phyloP scores from a whole-genome alignment of 2,888 invertebrate genomes.

The Atrina japonica region DNA sequence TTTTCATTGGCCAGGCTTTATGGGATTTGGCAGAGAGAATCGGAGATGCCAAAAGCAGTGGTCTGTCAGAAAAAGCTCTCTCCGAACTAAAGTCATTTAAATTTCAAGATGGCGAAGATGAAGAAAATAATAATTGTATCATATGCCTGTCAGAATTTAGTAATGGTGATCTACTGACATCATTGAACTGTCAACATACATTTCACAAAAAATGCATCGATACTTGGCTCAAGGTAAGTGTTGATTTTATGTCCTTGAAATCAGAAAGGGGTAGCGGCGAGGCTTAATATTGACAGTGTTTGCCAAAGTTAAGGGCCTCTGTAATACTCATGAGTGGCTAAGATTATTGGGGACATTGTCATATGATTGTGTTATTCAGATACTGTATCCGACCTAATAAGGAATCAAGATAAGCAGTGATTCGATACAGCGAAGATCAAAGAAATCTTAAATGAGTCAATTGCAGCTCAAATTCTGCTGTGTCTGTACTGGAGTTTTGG shows the following conservation, averaged over 20 bases:
- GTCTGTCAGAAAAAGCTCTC: slow-evolving; percentile 57
- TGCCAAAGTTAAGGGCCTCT: too few species aligned
- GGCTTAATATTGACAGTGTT: too few species aligned
- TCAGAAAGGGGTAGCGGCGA: too few species aligned
- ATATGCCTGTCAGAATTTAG: slow-evolving; percentile 64
- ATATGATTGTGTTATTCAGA: too few species aligned
- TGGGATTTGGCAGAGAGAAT: slow-evolving; percentile 68
- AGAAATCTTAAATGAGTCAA: too few species aligned
- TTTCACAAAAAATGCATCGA: slow-evolving; percentile 66
- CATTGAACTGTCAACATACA: slow-evolving; percentile 64
- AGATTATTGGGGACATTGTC: too few species aligned
- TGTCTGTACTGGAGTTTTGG: too few species aligned
- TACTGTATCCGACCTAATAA: too few species aligned
- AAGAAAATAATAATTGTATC: slow-evolving; percentile 52
- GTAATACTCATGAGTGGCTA: too few species aligned
- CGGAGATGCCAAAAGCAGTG: slow-evolving; percentile 62
- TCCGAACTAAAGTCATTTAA: slow-evolving; percentile 51
- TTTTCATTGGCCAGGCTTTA: slow-evolving; percentile 50
- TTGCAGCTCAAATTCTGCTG: too few species aligned
- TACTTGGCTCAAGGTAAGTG: slow-evolving; percentile 63
- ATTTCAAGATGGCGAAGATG: slow-evolving; percentile 41
- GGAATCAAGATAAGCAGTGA: too few species aligned
- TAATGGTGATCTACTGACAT: slow-evolving; percentile 56
- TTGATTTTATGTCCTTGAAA: not conserved
- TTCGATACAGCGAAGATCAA: too few species aligned